Evolutionary conservation across 2,888 invertebrate genomes (phyloP), one percentile per base, ranked within the genome.

Genomic region (Clunio marinus): DNA sequence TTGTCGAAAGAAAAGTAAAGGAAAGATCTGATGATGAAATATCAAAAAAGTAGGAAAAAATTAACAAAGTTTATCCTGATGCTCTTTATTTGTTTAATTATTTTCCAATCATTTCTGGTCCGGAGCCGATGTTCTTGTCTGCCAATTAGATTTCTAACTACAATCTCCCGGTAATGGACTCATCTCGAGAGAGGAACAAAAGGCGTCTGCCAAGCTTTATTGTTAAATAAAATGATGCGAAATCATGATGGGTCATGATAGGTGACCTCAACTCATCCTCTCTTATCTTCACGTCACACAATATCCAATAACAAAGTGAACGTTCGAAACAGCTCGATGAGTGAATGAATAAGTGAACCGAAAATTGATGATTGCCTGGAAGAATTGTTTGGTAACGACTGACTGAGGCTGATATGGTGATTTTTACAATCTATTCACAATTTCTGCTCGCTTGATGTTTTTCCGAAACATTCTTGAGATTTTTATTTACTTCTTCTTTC

Each of bases 281-380:
- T 10, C 32, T 32, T 5, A 22, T 51, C 51, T 20, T 32, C 35
- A 32, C n/a, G n/a, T n/a, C n/a, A 32, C 4, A 32, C 32, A 7
- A 7, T 32, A 32, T 32, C 4, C 57, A 27, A 22, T 7, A 55
- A 57, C 57, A 57, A 27, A 57, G n/a, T 2, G 15, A 57, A 27
- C 51, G n/a, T 51, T 17, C 51, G 22, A 51, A n/a, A n/a, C 17
- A 20, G 51, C 51, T 51, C 51, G 13, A 22, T 51, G 22, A 22
- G 13, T 51, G 13, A 57, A 22, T 57, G 27, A 57, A 57, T 25
- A 57, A 24, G 27, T 57, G 57, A 57, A 57, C 57, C 41, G 37
- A 60, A 60, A 32, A 60, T 60, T 60, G 59, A 60, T 60, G 59
- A 60, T 60, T 59, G 59, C 17, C 20, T 32, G 10, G 59, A n/a